Conservation (phyloP, 2,113 vertebrate species). For the Collichthys lucidus region DNA sequence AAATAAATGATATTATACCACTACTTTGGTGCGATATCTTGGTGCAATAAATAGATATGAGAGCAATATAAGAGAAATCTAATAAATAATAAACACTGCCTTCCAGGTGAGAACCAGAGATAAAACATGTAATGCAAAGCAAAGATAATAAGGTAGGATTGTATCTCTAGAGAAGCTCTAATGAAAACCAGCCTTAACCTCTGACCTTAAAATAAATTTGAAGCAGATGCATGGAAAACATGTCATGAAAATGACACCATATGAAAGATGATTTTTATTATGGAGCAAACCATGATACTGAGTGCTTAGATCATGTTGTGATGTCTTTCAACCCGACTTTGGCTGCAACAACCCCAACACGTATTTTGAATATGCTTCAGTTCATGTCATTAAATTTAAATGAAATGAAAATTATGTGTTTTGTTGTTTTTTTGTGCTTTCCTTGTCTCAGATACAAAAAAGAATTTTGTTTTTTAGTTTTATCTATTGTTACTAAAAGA, state of each 20-base stretch:
- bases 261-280: slow-evolving; percentile 32
- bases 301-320: background rate
- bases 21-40: background rate
- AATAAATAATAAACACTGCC: background rate
- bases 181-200: background rate
- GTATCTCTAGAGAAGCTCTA: background rate
- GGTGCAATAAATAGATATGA: background rate
- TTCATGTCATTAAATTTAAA: background rate
- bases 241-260: background rate
- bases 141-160: background rate
- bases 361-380: background rate
- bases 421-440: too few species aligned
- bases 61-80: background rate
- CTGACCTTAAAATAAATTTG: background rate
- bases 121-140: background rate
- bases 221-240: background rate
- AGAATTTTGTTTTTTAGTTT: too few species aligned
- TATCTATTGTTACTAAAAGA: background rate
- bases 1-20: background rate
- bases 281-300: background rate
- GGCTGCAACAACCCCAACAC: background rate
- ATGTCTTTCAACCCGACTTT: background rate
- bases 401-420: background rate
- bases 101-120: background rate
- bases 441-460: background rate